Percentiles rank a stretch among this genome's conserved stretches.
Evolutionary conservation across 2,113 vertebrate species (phyloP).

Genomic region (Dasyornis broadbenti): DNA sequence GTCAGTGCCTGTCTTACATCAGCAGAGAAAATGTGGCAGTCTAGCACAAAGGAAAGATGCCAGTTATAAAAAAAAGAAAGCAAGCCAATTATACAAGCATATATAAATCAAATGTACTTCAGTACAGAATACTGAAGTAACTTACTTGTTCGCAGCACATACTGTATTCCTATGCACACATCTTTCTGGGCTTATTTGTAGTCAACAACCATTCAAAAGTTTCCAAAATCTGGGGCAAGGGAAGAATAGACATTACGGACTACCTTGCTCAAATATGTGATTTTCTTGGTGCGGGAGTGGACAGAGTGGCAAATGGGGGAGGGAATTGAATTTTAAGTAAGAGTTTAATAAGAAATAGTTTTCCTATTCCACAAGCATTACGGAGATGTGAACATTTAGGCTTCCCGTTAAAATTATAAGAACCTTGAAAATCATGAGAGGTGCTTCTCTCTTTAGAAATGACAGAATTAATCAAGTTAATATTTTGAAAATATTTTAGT

Average conservation of each 20-base stretch:
- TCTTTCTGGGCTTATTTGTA: background rate
- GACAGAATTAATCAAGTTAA: background rate
- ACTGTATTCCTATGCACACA: background rate
- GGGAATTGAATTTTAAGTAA: background rate
- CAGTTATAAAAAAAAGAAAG: background rate
- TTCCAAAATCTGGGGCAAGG: background rate
- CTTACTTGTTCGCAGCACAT: background rate
- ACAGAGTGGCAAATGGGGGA: background rate
- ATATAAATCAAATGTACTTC: background rate
- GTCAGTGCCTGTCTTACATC: background rate
- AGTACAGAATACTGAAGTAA: background rate
- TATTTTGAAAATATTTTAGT: background rate
- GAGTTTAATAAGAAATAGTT: background rate
- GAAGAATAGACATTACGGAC: fast-evolving
- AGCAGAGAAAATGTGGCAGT: background rate
- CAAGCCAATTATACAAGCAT: background rate
- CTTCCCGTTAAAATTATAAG: background rate
- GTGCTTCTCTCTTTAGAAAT: background rate
- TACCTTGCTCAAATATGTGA: background rate
- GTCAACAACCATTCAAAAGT: background rate
- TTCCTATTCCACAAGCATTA: background rate
- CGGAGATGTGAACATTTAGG: background rate
- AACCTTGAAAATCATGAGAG: background rate
- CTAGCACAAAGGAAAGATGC: background rate
- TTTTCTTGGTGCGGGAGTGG: background rate